Base-by-base conservation (phyloP, 2,113 vertebrate genomes). In the Callipepla squamata region DNA sequence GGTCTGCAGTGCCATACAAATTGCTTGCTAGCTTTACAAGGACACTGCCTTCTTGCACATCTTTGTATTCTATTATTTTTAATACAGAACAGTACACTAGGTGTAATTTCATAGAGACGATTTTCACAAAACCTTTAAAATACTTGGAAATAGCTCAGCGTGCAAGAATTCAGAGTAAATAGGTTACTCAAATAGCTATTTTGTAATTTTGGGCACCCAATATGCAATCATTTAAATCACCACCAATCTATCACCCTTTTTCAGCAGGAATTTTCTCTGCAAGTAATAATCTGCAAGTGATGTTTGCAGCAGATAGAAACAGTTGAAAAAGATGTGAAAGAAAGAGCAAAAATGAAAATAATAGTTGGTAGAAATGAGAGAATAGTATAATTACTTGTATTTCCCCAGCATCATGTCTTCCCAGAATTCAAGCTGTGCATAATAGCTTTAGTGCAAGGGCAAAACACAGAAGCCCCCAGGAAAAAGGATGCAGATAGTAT, bases 381-480 rank as follows among this genome's bases (percentile, higher is more conserved):
- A 90, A 94, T 53, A 83, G 38, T 45, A 66, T 95, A 94, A 96
- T 91, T 89, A 80, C 65, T 92, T 89, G 48, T 68, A 94, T 92
- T 91, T 92, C 73, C 36, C 90, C 69, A 83, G n/a, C 63, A 81
- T 95, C 80, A 78, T 83, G 80, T 73, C 65, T 88, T 91, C 61
- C 26, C 57, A 65, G 92, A 91, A 92, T 94, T 95, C 91, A 94
- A 95, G 69, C 82, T 94, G 89, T 90, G 87, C 48, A 53, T 94
- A 94, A 92, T 74, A 91, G 68, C 73, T 88, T 28, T 58, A 93
- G 72, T 57, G 28, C 47, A 95, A 88, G 48, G 82, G 73, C 51
- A 94, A 85, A 95, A 58, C 47, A 91, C 82, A 93, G 61, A 83
- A 94, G 23, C 22, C 69, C 47, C 44, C 75, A 95, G 62, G 69